Percentiles rank a stretch among this genome's conserved stretches.
These are phyloP conservation scores for Progne subis DNA, from an alignment of 2,113 vertebrate genomes.

Conservation along the genomic window DNA sequence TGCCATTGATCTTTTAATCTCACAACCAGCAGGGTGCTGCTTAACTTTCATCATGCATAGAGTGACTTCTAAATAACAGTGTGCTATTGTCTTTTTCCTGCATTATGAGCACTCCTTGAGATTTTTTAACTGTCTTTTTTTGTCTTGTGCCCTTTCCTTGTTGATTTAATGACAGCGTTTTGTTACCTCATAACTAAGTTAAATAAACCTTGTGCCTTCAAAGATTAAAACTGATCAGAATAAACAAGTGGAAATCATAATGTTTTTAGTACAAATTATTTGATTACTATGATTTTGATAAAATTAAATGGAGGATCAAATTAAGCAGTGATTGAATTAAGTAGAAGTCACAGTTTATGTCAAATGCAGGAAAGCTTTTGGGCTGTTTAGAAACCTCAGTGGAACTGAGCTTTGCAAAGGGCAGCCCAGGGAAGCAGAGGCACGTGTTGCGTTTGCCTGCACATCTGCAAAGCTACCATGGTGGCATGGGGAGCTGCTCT, in stretches of 20 bases:
- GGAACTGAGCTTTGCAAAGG: neutral
- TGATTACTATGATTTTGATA: conserved; percentile 35
- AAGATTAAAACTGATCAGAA: conserved; percentile 38
- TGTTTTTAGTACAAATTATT: conserved; percentile 31
- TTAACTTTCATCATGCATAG: neutral
- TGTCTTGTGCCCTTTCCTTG: neutral
- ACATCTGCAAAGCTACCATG: neutral
- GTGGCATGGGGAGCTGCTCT: neutral
- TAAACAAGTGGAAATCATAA: conserved; percentile 53
- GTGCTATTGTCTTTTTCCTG: neutral
- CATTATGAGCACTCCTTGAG: neutral
- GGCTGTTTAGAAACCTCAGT: neutral
- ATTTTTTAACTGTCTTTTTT: neutral
- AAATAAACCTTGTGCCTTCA: conserved; percentile 8
- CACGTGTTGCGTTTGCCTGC: neutral
- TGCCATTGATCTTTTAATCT: neutral
- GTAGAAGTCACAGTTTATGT: neutral
- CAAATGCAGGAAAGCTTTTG: neutral
- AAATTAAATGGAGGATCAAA: conserved; percentile 62
- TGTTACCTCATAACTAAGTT: conserved; percentile 3
- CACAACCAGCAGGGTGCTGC: neutral
- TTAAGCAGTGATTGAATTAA: conserved; percentile 60
- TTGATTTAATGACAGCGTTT: neutral
- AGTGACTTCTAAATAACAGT: neutral
- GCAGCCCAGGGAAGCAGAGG: neutral